Evolutionary conservation across 1,140 invertebrate species (phyloP), one percentile per base, ranked within the genome.

Genomic region (Drosophila neocordata): DNA sequence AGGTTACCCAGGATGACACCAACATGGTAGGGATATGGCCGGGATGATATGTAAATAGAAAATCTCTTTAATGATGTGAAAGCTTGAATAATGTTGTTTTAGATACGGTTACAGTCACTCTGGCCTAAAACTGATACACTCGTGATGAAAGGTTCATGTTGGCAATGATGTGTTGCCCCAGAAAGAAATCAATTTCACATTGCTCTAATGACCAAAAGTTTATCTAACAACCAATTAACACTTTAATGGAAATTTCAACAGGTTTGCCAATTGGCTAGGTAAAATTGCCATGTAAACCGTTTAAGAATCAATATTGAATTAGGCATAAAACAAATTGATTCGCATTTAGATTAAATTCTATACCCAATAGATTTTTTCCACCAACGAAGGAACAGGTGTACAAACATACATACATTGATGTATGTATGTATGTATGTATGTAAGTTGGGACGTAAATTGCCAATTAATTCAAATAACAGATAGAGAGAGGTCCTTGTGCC

Each of bases 1-100:
- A 48, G 41, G 41, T 48, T 48, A 20, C 18, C 41, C 41, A 35
- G 41, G 41, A 48, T 48, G 15, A 20, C 41, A 44, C 41, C 41
- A 44, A 44, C 41, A 44, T 44, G 41, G 41, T 13, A 48, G 9
- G 41, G 41, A 48, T 48, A 48, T 48, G 41, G 41, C 41, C 41
- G 15, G n/a, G 7, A 31, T 31, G 41, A 48, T 48, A 48, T 48
- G 41, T 48, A 48, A 48, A 48, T 48, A 48, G 15, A 48, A 48
- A 48, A 18, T 48, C 41, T 48, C 41, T 48, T 56, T 31, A 56
- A 65, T 38, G 24, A 48, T 15, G 41, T 51, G 12, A 52, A 63
- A 13, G 12, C 31, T 8, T 48, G 15, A 48, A 20, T 48, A 48
- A 20, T 48, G 41, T 48, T 48, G 41, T 9, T 48, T 48, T 20